Base-by-base conservation (phyloP, 1,140 invertebrate species). In the Linepithema humile region DNA sequence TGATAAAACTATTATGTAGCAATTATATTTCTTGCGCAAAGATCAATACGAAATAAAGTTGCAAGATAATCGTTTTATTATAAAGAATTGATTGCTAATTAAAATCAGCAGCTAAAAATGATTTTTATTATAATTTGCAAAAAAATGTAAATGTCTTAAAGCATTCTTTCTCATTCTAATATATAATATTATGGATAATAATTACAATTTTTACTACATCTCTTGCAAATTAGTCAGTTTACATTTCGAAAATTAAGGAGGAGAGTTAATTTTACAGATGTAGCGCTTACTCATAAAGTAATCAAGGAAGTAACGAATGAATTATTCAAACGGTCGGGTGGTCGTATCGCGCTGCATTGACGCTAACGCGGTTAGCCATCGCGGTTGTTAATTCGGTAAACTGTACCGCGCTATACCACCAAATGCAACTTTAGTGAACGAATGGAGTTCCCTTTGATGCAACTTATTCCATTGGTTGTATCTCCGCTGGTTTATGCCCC, bases 381-480 rank as follows among this genome's bases (percentile, higher is more conserved):
- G 75, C 50, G 75, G 64, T 55, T 57, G 75, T 70, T 80, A 70
- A 80, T 80, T 70, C 75, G 48, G 26, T 70, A 55, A 80, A 70
- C 75, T 80, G 74, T 32, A 9, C 4, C 75, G 48, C 20, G 73
- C 48, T 26, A 29, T 9, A 23, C n/a, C n/a, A n/a, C n/a, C n/a
- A n/a, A n/a, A n/a, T n/a, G n/a, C n/a, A 75, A 75, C 57, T 75
- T 62, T n/a, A 40, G 26, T 23, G 55, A 60, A 45, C 59, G 62
- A 69, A 48, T n/a, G 40, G 48, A 32, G 75, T 40, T 80, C 64
- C 23, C 75, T 80, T 80, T 80, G 75, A 80, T 3, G 64, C 64
- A 69, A 80, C 75, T 80, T 80, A 80, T 80, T 80, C 26, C 26
- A 17, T 45, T 15, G 15, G 64, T n/a, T 48, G 17, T 9, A 43